Percentiles rank a stretch among this genome's conserved stretches.
These are phyloP conservation scores for Hirtodrosophila confusa DNA, from an alignment of 2,888 invertebrate genomes.

Conservation along the genomic window DNA sequence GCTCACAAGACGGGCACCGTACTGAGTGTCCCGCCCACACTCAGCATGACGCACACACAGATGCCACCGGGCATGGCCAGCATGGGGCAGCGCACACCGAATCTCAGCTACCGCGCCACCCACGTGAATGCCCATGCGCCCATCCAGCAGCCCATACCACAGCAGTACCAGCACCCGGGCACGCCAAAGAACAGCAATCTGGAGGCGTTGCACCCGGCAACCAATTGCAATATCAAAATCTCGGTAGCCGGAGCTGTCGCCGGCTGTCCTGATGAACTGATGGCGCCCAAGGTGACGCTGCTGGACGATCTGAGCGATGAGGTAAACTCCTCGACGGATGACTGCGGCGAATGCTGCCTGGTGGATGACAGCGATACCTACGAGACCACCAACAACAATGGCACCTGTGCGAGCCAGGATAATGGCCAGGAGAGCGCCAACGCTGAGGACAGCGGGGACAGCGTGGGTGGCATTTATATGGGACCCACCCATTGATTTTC, in stretches of 20 bases:
- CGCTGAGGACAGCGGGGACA: constrained; percentile 63
- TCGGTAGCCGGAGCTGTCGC: constrained; percentile 39
- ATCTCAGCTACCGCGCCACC: constrained; percentile 60
- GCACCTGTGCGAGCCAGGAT: constrained; percentile 27
- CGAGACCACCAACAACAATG: constrained; percentile 52
- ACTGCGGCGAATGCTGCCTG: constrained; percentile 68
- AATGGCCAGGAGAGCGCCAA: constrained; percentile 51
- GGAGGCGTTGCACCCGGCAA: constrained; percentile 29
- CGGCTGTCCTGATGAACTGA: constrained; percentile 45
- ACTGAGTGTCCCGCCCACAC: constrained; percentile 78
- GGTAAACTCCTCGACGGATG: constrained; percentile 68
- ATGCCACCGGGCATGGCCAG: constrained; percentile 78
- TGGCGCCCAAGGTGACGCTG: constrained; percentile 75
- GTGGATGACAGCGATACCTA: constrained; percentile 70
- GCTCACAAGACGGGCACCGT: constrained; percentile 43
- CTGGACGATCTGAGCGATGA: constrained; percentile 72
- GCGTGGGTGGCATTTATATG: constrained; percentile 59
- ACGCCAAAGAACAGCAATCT: neutral
- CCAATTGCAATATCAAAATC: constrained; percentile 65
- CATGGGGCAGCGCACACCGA: constrained; percentile 72
- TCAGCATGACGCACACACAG: constrained; percentile 74
- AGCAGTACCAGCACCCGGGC: constrained; percentile 40
- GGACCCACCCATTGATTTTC: constrained; percentile 67
- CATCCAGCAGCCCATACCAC: constrained; percentile 61
- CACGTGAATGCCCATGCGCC: constrained; percentile 48